Base-by-base conservation (phyloP, 2,888 invertebrate species). In the Perizoma flavofasciatum region DNA sequence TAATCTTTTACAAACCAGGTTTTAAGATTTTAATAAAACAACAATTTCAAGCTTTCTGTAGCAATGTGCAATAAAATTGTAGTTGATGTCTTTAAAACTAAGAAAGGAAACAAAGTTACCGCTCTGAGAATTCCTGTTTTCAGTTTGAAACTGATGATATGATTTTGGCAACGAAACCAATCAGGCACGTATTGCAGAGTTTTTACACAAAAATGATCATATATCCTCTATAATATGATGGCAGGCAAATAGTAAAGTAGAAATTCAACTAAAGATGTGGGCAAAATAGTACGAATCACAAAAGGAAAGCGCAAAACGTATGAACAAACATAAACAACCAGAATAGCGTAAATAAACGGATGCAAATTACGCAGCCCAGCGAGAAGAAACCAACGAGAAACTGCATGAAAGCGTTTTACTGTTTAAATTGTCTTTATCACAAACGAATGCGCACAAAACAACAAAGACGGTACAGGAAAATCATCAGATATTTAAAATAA, bases 341-440 rank as follows among this genome's bases (percentile, higher is more conserved):
- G 35, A 78, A 75, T 88, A 70, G 85, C 89, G 87, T 82, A 86
- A 83, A 89, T 87, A 89, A 89, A 80, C 73, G 82, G 70, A 77
- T 71, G 71, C 65, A 79, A 75, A 83, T 86, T 84, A 83, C 70
- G 65, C 66, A 73, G 75, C 54, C 65, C 79, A 79, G 71, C 80
- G 76, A 82, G 73, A 79, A 69, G 81, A 78, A 79, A 78, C 81
- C 69, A 64, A 58, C 63, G 65, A 72, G 79, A 75, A 74, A 79
- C 71, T 66, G 66, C 71, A 77, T 60, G 81, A 83, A 81, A 83
- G 76, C 77, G 76, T 69, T 50, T 33, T 8, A 40, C 47, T 44
- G 37, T 55, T 6, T 47, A 47, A 62, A 65, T 62, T 63, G 59
- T 59, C 47, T 55, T 52, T 50, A 64, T 57, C 60, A 61, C 52